Percentiles rank a stretch among this genome's conserved stretches.
These are phyloP conservation scores for Drosophila mimetica DNA, from an alignment of 2,888 invertebrate species.

Conservation along the genomic window DNA sequence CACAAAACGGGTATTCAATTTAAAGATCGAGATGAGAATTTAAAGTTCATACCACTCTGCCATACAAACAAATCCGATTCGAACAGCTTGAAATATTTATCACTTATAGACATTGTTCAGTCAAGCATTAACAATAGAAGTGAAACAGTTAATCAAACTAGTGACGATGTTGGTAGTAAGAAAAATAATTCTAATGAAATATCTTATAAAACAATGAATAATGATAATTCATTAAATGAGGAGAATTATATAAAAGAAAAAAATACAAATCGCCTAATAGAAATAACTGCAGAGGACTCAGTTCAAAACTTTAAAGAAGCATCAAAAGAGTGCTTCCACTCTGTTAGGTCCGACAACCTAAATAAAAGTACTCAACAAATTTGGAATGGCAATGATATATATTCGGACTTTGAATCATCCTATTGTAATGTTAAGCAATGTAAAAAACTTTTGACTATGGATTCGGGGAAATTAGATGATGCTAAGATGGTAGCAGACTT, in stretches of 20 bases:
- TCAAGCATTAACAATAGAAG: not conserved
- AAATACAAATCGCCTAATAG: not conserved
- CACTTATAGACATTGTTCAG: not conserved
- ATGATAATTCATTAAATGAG: not conserved
- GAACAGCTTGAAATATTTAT: not conserved
- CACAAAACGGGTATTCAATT: constrained; percentile 22
- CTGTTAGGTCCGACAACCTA: not conserved
- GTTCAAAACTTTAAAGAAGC: not conserved
- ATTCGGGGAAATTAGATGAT: constrained; percentile 1
- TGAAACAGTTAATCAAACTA: not conserved
- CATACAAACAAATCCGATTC: not conserved
- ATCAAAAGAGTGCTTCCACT: not conserved
- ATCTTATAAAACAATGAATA: no score
- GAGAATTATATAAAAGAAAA: no score
- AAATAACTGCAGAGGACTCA: not conserved
- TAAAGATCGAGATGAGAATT: constrained; percentile 1
- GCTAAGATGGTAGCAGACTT: constrained; percentile 33
- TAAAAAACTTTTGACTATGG: not conserved
- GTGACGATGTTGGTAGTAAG: no score
- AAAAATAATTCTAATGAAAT: not conserved
- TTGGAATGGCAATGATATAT: not conserved
- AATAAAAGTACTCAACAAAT: not conserved
- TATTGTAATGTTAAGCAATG: not conserved
- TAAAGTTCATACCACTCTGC: not conserved
- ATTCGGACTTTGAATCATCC: not conserved